Evolutionary conservation across 2,113 vertebrate genomes (phyloP), one percentile per base, ranked within the genome.

Genomic region (human): DNA sequence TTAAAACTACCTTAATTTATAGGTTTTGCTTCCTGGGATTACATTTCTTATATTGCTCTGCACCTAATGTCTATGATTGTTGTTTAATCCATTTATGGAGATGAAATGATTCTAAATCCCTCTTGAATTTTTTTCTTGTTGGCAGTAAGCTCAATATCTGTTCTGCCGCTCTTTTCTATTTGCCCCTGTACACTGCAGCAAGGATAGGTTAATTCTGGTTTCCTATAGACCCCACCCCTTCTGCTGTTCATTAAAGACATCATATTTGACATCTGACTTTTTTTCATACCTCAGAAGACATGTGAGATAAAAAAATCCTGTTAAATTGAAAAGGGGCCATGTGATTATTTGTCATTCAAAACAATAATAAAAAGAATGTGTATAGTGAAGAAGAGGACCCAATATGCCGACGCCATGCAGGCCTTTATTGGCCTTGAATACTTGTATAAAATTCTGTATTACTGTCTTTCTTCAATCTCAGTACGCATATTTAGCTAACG

Each of bases 1-100:
- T 86, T 68, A 2, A 93, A 97, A 93, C 13, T 17, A 84, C 7
- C 16, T 93, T 84, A 84, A 76, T 80, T 96, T 76, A 76, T 45
- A 72, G 12, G 4, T 32, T 83, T 93, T 84, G 3, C 64, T 79
- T 81, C n/a, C 12, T 76, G 43, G 18, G 7, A 96, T 93, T 70
- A 73, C 0, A 0, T 20, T 2, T 94, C 18, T 94, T 43, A 6
- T 48, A 35, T 55, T 76, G 43, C 59, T 96, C 17, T 85, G 23
- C 25, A 43, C 25, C 38, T 93, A 16, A n/a, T 89, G 25, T 82
- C 38, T 66, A 8, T 93, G 45, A 83, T 86, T 70, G 64, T 78
- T 79, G 32, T 72, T 94, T 86, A 89, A 52, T 92, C 45, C 40
- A 45, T 55, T 68, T 17, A 30, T 55, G 18, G 25, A 16, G 12